Conservation (phyloP, 1,140 invertebrate species). For the Bombus cullumanus region DNA sequence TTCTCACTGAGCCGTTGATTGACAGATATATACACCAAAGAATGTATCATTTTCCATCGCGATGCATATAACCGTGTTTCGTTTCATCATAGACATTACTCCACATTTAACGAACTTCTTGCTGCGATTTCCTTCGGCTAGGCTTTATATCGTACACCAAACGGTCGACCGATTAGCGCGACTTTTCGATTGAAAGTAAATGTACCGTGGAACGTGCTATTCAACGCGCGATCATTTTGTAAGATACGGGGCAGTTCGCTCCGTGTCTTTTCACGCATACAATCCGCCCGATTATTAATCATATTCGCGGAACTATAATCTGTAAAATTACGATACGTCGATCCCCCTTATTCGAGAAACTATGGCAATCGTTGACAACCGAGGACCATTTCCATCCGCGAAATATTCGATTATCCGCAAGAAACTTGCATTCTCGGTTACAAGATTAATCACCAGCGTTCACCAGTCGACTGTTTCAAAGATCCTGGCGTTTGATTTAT, state of each 20-base stretch:
- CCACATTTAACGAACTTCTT: slow-evolving; percentile 35
- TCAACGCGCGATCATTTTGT: neutral
- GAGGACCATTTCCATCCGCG: neutral
- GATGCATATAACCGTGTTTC: neutral
- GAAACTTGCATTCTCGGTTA: neutral
- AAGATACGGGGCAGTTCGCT: neutral
- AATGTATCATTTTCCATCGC: slow-evolving; percentile 30
- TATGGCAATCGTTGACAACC: slow-evolving; percentile 6
- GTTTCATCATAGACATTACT: slow-evolving; percentile 16
- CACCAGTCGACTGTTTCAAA: neutral
- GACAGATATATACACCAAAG: slow-evolving; percentile 28
- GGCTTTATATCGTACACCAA: neutral
- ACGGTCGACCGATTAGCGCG: too few relatives aligned
- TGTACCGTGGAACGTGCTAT: neutral
- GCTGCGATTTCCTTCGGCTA: neutral
- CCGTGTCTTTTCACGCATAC: neutral
- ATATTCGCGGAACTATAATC: neutral
- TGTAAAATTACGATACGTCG: neutral
- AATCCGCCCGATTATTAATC: neutral
- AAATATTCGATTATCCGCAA: neutral
- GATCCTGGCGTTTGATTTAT: neutral
- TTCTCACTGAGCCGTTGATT: slow-evolving; percentile 8
- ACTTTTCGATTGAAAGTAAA: slow-evolving; percentile 18
- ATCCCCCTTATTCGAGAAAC: too few relatives aligned
- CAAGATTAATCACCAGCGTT: neutral